phyloP scores from a whole-genome alignment of 35 echinoderm and acorn worm genomes.

The Apostichopus japonicus region DNA sequence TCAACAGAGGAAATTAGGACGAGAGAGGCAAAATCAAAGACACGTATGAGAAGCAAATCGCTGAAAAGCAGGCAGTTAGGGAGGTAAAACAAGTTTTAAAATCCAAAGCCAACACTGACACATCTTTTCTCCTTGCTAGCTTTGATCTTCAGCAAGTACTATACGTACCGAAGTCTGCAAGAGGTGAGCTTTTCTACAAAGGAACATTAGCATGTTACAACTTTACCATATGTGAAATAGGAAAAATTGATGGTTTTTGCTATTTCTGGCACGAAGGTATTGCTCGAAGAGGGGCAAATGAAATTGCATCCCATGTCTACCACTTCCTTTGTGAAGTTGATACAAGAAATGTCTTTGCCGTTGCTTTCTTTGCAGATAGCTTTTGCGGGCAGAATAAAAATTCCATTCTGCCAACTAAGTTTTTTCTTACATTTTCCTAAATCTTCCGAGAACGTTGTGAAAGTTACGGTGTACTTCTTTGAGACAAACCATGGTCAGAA shows the following conservation, averaged over 20 bases:
- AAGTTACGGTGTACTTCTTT: constrained; percentile 54
- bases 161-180: too few species aligned
- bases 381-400: constrained; percentile 30
- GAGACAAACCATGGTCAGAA: constrained; percentile 58
- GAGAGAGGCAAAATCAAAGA: constrained; percentile 1
- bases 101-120: too few species aligned
- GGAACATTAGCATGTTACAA: too few species aligned
- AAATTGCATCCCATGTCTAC: neutral
- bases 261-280: too few species aligned
- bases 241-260: neutral
- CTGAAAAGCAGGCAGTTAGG: neutral
- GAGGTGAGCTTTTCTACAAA: constrained; percentile 65
- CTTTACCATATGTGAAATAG: too few species aligned
- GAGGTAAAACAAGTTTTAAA: constrained; percentile 2
- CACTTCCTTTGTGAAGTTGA: constrained; percentile 53
- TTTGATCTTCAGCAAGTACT: neutral
- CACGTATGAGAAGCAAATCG: too few species aligned
- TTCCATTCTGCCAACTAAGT: constrained; percentile 59
- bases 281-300: constrained; percentile 25
- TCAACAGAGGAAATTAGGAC: neutral
- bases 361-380: constrained; percentile 69
- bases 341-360: constrained; percentile 43
- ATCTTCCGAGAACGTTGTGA: neutral
- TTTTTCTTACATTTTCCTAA: constrained; percentile 32
- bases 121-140: neutral